Percentiles rank a stretch among this genome's conserved stretches.
These are phyloP conservation scores for Lucilia cuprina DNA, from an alignment of 1,140 invertebrate species.

Conservation along the genomic window DNA sequence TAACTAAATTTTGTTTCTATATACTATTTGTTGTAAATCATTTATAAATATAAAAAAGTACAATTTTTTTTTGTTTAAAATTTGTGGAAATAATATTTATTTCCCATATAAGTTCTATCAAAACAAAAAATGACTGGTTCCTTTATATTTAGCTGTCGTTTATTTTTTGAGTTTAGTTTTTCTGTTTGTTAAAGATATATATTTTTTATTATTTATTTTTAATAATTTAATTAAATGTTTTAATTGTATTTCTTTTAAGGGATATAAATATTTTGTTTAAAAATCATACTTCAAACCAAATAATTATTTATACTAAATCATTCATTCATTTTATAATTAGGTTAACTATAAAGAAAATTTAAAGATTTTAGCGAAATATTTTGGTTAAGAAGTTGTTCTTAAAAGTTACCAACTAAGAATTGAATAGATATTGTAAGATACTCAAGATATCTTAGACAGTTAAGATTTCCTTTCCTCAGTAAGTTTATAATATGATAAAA, in stretches of 20 bases:
- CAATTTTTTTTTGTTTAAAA: background rate
- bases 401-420: no score
- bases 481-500: no score
- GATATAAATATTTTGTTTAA: no score
- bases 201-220: background rate
- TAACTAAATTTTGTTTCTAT: slow-evolving; percentile 21
- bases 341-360: no score
- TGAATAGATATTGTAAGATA: no score
- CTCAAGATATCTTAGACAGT: no score
- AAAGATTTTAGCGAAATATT: background rate
- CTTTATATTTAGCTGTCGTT: slow-evolving; percentile 9
- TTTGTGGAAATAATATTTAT: no score
- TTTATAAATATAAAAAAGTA: background rate
- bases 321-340: no score
- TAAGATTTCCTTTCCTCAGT: no score
- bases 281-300: no score
- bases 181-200: background rate
- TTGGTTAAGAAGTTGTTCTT: background rate
- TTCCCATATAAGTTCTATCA: background rate
- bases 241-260: no score
- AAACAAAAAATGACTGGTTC: background rate
- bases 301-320: no score
- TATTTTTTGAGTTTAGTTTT: background rate
- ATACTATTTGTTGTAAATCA: slow-evolving; percentile 16
- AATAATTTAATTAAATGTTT: background rate